Percentiles rank a stretch among this genome's conserved stretches.
Conservation (phyloP, 2,888 invertebrate genomes). For the Alitta virens region DNA sequence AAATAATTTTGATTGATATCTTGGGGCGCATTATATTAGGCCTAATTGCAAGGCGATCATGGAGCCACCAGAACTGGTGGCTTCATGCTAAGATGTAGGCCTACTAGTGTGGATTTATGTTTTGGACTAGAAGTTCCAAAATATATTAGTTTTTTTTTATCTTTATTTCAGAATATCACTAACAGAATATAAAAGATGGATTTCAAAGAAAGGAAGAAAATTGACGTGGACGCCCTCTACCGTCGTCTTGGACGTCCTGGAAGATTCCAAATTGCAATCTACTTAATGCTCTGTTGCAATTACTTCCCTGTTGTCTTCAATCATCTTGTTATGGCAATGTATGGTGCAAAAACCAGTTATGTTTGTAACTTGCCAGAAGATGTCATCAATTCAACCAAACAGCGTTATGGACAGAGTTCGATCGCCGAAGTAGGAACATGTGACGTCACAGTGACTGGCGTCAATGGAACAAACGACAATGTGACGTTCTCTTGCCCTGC, state of each 20-base stretch:
- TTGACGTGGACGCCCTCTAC: constrained; percentile 16
- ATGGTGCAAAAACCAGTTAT: constrained; percentile 28
- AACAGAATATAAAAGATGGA: no score
- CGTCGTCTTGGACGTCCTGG: constrained; percentile 27
- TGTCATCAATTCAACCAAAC: not conserved
- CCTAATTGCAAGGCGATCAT: no score
- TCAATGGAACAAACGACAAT: not conserved
- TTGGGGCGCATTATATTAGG: no score
- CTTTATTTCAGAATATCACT: no score
- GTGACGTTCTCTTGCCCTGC: constrained; percentile 7
- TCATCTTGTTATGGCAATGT: constrained; percentile 48
- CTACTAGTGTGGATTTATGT: no score
- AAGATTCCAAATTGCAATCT: constrained; percentile 38
- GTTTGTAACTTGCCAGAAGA: constrained; percentile 10
- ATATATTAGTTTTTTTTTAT: no score
- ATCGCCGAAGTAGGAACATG: not conserved
- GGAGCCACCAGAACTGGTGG: no score
- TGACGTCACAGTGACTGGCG: not conserved
- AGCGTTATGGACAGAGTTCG: not conserved
- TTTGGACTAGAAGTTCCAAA: no score
- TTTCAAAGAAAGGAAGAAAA: not conserved
- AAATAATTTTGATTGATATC: not conserved
- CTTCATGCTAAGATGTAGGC: no score
- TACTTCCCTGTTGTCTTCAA: constrained; percentile 45
- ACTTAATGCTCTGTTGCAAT: constrained; percentile 39